Base-by-base conservation (phyloP, 2,888 invertebrate species). In the Trachelus stipa region DNA sequence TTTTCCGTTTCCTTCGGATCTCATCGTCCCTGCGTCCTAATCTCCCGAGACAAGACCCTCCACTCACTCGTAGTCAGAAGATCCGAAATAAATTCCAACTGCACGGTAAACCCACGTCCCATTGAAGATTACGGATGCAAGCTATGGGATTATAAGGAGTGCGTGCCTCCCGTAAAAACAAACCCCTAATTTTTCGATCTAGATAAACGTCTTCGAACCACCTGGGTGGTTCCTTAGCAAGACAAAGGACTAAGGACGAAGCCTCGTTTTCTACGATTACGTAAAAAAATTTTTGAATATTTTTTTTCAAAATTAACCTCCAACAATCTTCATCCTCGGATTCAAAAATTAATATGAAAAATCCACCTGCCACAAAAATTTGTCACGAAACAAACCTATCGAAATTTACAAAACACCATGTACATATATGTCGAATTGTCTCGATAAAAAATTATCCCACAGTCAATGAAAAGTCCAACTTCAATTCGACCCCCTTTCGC, bases 171-270 rank as follows among this genome's bases (percentile, higher is more conserved):
- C 77, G 77, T 77, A 77, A 77, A 77, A 77, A 77, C 75, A 77
- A 77, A 77, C 77, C 77, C 75, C 74, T 77, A 77, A 77, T 77
- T 77, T 75, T 68, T 75, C 74, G 75, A 77, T 77, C 77, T 77
- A 77, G 77, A 77, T 77, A 77, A 77, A 77, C 77, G 69, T 74
- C 75, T 31, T 71, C 40, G 68, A 71, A 35, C 75, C 77, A 77
- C 75, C 75, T 75, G 74, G 77, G 77, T 77, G 77, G 77, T 77
- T 77, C 77, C 77, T 37, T 31, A 9, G 9, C 23, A 2, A 56
- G 40, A 56, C 15, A 56, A 56, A 56, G 56, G 23, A 40, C 37
- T 4, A 0, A 0, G 37, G 12, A 15, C 23, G 23, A 23, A 56
- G 23, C 23, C 56, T 9, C 9, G 56, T 56, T 56, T 23, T 1